Conservation (phyloP, 2,797 vertebrate species). For the Schizopygopsis pylzovi region DNA sequence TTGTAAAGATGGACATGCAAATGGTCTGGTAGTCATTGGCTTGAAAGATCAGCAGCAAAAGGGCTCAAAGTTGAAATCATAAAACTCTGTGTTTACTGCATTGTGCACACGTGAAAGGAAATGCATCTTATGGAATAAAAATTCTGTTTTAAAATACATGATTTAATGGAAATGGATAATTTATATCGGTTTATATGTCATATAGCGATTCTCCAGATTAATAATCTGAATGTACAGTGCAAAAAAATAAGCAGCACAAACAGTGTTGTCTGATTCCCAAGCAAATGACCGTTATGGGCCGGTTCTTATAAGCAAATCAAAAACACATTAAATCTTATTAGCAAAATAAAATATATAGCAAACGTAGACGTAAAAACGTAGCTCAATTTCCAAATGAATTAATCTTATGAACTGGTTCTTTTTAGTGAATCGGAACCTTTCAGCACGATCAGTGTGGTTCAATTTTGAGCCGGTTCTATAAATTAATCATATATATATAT, state of each 20-base stretch:
- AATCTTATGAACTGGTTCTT: too few species aligned
- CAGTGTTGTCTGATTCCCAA: not conserved
- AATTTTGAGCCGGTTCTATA: too few species aligned
- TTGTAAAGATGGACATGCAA: not conserved
- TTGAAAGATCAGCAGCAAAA: not conserved
- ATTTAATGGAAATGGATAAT: not conserved
- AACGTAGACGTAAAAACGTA: not conserved
- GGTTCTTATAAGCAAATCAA: not conserved
- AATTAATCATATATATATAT: too few species aligned
- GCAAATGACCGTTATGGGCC: not conserved
- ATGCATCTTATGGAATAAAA: not conserved
- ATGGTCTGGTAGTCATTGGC: not conserved
- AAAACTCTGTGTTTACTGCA: not conserved
- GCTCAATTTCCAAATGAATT: not conserved
- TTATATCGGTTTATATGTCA: not conserved
- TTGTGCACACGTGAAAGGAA: not conserved
- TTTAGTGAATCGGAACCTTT: too few species aligned
- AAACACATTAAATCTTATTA: not conserved
- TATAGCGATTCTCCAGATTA: not conserved
- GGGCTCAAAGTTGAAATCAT: not conserved
- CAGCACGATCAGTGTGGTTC: too few species aligned
- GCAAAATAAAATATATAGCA: not conserved
- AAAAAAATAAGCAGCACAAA: not conserved
- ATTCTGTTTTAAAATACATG: not conserved
- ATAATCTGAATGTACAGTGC: not conserved